Conservation (phyloP, 2,888 invertebrate species). For the Vanessa cardui region DNA sequence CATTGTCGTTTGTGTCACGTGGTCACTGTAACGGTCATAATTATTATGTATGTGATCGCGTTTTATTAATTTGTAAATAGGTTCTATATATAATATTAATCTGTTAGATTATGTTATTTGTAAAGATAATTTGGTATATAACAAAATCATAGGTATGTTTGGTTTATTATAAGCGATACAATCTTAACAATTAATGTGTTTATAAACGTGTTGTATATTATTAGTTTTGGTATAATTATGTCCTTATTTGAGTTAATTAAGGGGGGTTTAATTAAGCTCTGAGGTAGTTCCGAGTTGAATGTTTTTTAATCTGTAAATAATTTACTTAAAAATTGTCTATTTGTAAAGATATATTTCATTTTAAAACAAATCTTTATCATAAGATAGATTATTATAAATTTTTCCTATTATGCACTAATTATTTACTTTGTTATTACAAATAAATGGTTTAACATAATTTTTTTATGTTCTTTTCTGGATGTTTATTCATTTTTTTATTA, state of each 20-base stretch:
- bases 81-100: too few species aligned
- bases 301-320: constrained; percentile 17
- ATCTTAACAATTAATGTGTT: too few species aligned
- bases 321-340: constrained; percentile 18
- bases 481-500: background rate
- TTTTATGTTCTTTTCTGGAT: constrained; percentile 5
- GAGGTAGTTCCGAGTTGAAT: constrained; percentile 15
- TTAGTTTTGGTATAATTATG: background rate
- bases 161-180: background rate
- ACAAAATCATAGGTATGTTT: too few species aligned
- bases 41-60: background rate
- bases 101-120: too few species aligned
- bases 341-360: constrained; percentile 23
- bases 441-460: constrained; percentile 26
- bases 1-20: background rate
- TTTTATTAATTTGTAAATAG: too few species aligned
- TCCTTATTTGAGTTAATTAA: background rate
- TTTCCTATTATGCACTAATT: constrained; percentile 34
- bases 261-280: background rate
- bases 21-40: too few species aligned
- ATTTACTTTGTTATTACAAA: constrained; percentile 32
- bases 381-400: constrained; percentile 18
- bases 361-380: constrained; percentile 13
- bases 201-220: background rate
- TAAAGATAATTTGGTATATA: too few species aligned